These are phyloP conservation scores for Oligia fasciuncula DNA, from an alignment of 2,888 invertebrate species.

Conservation along the genomic window DNA sequence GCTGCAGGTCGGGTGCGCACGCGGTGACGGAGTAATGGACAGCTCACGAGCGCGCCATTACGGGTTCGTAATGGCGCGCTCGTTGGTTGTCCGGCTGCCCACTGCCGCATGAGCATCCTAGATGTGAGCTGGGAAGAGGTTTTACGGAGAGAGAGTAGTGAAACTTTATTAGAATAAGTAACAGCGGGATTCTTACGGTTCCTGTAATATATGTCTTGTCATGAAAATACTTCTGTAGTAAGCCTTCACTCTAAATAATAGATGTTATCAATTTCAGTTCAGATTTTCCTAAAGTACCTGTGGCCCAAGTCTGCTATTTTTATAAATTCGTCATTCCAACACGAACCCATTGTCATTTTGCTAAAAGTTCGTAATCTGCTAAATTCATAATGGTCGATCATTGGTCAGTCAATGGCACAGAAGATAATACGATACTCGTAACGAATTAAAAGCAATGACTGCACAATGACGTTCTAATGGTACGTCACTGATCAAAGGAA, in stretches of 20 bases:
- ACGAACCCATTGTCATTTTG: too few species aligned
- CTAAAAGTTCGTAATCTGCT: too few species aligned
- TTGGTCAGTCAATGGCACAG: too few species aligned
- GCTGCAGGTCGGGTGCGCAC: constrained; percentile 77
- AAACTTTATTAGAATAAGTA: constrained; percentile 5
- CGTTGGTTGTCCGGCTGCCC: constrained; percentile 68
- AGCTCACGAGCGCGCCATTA: constrained; percentile 80
- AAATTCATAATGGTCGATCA: too few species aligned
- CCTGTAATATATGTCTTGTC: background rate
- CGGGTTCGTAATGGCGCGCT: too few species aligned
- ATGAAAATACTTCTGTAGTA: background rate
- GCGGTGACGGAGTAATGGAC: constrained; percentile 80
- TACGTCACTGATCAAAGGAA: too few species aligned
- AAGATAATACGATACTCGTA: too few species aligned
- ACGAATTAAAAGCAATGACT: too few species aligned
- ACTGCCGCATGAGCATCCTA: constrained; percentile 43
- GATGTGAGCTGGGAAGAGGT: constrained; percentile 14
- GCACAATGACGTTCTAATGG: too few species aligned
- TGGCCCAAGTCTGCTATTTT: too few species aligned
- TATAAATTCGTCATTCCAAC: too few species aligned
- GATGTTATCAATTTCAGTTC: background rate
- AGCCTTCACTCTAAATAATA: background rate
- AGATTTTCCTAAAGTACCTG: background rate
- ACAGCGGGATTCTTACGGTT: background rate
- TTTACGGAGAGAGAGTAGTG: background rate